A percentile compares a stretch with the other conserved stretches of the same genome.
Evolutionary conservation across 2,797 vertebrate genomes (phyloP).

Genomic region (Balearica regulorum): DNA sequence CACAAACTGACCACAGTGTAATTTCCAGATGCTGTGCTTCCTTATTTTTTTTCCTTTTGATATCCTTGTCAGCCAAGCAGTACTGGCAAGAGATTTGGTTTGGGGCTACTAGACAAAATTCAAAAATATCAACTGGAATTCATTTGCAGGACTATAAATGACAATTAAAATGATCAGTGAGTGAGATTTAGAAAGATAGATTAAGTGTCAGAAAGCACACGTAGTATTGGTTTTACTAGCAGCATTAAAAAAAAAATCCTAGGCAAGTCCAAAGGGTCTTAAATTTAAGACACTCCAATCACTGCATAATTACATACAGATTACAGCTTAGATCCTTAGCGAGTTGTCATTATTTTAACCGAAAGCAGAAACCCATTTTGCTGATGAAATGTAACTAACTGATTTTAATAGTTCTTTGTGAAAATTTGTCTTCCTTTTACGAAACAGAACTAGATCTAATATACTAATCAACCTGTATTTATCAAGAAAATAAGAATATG

Average conservation of each 20-base stretch:
- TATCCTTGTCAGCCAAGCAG: background rate
- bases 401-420: background rate
- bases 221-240: background rate
- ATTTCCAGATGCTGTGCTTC: background rate
- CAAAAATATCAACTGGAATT: background rate
- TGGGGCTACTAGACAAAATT: background rate
- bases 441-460: background rate
- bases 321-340: background rate
- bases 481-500: background rate
- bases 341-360: background rate
- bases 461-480: background rate
- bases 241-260: background rate
- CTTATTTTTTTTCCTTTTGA: background rate
- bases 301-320: accelerated
- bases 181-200: background rate
- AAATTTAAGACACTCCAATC: background rate
- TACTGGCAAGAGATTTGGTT: background rate
- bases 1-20: background rate
- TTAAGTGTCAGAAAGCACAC: background rate
- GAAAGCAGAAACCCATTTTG: background rate
- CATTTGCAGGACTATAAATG: background rate
- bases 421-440: background rate
- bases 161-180: background rate
- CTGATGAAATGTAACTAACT: background rate
- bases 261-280: background rate